These are phyloP conservation scores for Diorhabda carinulata DNA, from an alignment of 1,140 invertebrate species.

Conservation along the genomic window DNA sequence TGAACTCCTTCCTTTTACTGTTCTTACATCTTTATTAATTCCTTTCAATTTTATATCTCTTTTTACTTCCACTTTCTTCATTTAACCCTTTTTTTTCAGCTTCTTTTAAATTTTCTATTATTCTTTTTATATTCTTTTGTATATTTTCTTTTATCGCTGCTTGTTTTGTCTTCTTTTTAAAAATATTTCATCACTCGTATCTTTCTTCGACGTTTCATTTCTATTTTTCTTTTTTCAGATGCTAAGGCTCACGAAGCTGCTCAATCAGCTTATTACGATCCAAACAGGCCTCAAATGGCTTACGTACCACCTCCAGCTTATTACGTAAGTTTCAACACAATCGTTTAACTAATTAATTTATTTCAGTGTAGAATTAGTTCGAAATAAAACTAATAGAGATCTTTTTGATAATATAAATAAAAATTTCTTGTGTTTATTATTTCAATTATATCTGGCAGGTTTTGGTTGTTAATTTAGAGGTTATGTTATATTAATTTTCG, in stretches of 20 bases:
- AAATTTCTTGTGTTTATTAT: not conserved
- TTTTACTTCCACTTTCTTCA: not conserved
- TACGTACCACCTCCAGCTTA: slow-evolving; percentile 81
- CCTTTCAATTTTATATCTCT: not conserved
- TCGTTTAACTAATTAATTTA: slow-evolving; percentile 5
- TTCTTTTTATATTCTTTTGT: not conserved
- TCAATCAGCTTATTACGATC: slow-evolving; percentile 83
- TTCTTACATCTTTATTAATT: not conserved
- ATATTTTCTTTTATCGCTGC: not conserved
- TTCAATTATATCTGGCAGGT: not conserved
- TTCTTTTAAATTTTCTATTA: not conserved
- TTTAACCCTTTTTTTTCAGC: not conserved
- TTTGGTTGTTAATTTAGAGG: slow-evolving; percentile 3
- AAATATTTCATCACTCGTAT: too few relatives aligned
- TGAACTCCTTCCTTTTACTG: too few relatives aligned
- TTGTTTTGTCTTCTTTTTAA: too few relatives aligned
- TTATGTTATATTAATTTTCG: slow-evolving; percentile 24
- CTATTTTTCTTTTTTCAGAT: slow-evolving; percentile 38
- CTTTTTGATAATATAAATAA: not conserved
- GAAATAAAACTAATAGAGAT: not conserved
- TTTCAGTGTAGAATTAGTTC: not conserved
- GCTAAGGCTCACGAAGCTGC: slow-evolving; percentile 84
- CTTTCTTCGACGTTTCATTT: not conserved
- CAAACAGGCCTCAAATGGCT: slow-evolving; percentile 74
- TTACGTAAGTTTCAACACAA: slow-evolving; percentile 61